Evolutionary conservation across 64 coral and sea anemone species (phyloP).

Genomic region (Porites australiensis): DNA sequence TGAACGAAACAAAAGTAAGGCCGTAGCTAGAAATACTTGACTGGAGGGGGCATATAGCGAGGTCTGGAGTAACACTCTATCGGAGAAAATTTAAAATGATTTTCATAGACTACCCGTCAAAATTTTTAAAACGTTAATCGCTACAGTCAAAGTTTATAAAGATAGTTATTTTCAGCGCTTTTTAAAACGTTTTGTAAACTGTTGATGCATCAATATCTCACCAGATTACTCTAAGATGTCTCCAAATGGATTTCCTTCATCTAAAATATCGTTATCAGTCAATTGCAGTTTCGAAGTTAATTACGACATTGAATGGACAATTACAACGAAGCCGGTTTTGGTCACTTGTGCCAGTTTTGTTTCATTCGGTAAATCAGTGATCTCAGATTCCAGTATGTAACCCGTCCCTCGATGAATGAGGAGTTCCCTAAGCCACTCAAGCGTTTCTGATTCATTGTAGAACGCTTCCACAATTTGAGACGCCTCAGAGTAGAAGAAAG

Average conservation of each 20-base stretch:
- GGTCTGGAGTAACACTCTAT: not conserved
- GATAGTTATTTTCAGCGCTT: too few relatives aligned
- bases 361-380: conserved; percentile 59
- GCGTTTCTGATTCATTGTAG: conserved; percentile 14
- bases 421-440: not conserved
- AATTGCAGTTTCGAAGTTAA: not conserved
- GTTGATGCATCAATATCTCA: not conserved
- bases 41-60: not conserved
- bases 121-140: too few relatives aligned
- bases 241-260: not conserved
- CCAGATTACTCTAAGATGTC: not conserved
- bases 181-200: too few relatives aligned
- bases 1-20: too few relatives aligned
- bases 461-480: conserved; percentile 6
- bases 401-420: conserved; percentile 13
- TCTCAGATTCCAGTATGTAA: conserved; percentile 52
- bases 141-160: too few relatives aligned
- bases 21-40: not conserved
- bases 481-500: conserved; percentile 42
- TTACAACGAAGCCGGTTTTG: conserved; percentile 5
- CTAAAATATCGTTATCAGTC: too few relatives aligned
- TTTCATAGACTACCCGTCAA: too few relatives aligned
- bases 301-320: not conserved
- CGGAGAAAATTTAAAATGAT: not conserved
- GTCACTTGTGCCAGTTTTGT: conserved; percentile 47